Base-by-base conservation (phyloP, 2,113 vertebrate genomes). In the Nettapus auritus region DNA sequence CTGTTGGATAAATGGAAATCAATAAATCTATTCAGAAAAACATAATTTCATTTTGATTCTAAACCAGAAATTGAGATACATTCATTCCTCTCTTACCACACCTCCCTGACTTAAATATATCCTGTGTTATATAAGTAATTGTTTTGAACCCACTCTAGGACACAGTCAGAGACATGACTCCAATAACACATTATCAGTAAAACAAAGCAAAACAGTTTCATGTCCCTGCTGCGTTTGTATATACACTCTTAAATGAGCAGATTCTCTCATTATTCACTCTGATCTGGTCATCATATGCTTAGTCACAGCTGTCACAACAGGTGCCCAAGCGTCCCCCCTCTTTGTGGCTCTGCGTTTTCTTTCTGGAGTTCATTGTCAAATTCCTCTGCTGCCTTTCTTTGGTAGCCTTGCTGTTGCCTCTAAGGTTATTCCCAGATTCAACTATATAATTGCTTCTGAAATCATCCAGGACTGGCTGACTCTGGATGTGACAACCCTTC, bases 151-250 rank as follows among this genome's bases (percentile, higher is more conserved):
- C 92, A 90, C 95, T 96, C 93, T 96, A 96, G 86, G 87, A 89
- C 95, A 95, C 96, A 93, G 92, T 23, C 94, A 94, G 96, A 95
- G 90, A 94, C 96, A 92, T 96, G 92, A 97, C 96, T 96, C 93
- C 94, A 97, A 96, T 95, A 96, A 97, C 90, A 96, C 77, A 96
- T 95, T 94, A 93, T 90, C 90, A 95, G 94, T 97, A 96, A 96
- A 96, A 96, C 93, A 97, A 96, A 97, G 92, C 92, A 96, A 96
- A 96, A 92, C 88, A 93, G 93, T 96, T 96, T 94, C 70, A 94
- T 70, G 88, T 89, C 82, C 93, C 92, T 76, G 92, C 95, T 95
- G 92, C 86, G 91, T 96, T 96, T 96, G 91, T 95, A 89, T 95
- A 94, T 81, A 91, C 94, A 81, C 86, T 94, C 87, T 91, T 92